These are phyloP conservation scores for Formica exsecta DNA, from an alignment of 1,140 invertebrate genomes.

Conservation along the genomic window DNA sequence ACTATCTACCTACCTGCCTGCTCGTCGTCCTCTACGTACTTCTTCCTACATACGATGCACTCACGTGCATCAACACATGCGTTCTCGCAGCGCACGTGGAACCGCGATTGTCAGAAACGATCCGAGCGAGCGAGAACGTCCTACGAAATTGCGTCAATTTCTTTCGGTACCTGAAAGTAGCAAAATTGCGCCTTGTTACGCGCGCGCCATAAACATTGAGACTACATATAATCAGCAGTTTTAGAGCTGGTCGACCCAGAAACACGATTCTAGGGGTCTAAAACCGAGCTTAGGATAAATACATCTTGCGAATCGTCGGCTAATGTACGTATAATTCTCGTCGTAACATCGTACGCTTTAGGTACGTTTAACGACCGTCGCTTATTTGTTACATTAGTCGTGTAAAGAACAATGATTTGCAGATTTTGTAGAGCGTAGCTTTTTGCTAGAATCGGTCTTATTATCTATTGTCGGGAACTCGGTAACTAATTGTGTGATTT, in stretches of 20 bases:
- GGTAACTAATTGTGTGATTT: background rate
- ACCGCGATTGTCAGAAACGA: slow-evolving; percentile 1
- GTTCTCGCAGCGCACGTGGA: slow-evolving; percentile 6
- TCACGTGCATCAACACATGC: background rate
- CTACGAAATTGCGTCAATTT: slow-evolving; percentile 47
- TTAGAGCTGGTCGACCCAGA: background rate
- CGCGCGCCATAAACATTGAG: slow-evolving; percentile 28
- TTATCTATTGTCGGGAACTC: background rate
- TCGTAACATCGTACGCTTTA: slow-evolving; percentile 17
- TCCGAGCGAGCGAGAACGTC: background rate
- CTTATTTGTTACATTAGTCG: slow-evolving; percentile 28
- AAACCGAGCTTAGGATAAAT: slow-evolving; percentile 41
- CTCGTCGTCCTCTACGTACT: slow-evolving; percentile 32
- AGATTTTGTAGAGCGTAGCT: slow-evolving; percentile 42
- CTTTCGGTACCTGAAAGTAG: background rate
- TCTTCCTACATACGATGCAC: slow-evolving; percentile 50
- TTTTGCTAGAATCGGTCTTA: slow-evolving; percentile 17
- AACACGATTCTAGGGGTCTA: slow-evolving; percentile 14
- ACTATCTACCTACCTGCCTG: slow-evolving; percentile 52
- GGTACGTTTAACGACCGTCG: slow-evolving; percentile 36
- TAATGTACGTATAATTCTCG: slow-evolving; percentile 20
- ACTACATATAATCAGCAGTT: slow-evolving; percentile 20
- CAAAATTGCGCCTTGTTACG: slow-evolving; percentile 24
- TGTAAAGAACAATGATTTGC: slow-evolving; percentile 1
- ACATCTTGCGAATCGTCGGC: slow-evolving; percentile 25